Conservation (phyloP, 1,140 invertebrate genomes). For the Marisa cornuarietis region DNA sequence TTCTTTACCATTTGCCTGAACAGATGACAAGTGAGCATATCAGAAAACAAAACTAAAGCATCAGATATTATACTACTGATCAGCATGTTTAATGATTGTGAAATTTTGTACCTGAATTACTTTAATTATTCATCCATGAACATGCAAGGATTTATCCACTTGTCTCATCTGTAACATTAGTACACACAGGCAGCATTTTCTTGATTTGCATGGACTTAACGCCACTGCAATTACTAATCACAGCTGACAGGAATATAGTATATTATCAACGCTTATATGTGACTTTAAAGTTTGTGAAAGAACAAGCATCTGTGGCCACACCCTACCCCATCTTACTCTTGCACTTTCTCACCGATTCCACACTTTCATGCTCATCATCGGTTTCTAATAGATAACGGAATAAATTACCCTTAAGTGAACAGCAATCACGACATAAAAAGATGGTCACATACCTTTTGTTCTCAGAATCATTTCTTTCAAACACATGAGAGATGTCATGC, state of each 20-base stretch:
- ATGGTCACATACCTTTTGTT: slow-evolving; percentile 25
- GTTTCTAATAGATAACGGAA: not conserved
- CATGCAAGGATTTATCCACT: not conserved
- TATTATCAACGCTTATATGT: no score
- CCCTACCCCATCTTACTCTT: not conserved
- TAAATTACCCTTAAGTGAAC: not conserved
- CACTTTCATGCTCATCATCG: not conserved
- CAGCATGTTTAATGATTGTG: no score
- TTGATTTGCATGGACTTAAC: no score
- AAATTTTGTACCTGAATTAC: not conserved
- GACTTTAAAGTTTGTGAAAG: not conserved
- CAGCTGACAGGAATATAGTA: no score
- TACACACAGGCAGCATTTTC: no score
- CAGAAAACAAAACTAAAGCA: not conserved
- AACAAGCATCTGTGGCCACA: not conserved
- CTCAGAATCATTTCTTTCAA: slow-evolving; percentile 34
- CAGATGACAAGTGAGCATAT: not conserved
- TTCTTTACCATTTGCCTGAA: slow-evolving; percentile 8
- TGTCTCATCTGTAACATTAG: not conserved
- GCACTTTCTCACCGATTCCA: not conserved
- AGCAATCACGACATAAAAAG: not conserved
- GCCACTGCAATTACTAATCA: no score
- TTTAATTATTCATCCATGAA: not conserved
- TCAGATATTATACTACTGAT: no score
- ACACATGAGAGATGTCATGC: slow-evolving; percentile 43